Conservation (phyloP, 2,797 vertebrate genomes). For the Tragelaphus eurycerus region DNA sequence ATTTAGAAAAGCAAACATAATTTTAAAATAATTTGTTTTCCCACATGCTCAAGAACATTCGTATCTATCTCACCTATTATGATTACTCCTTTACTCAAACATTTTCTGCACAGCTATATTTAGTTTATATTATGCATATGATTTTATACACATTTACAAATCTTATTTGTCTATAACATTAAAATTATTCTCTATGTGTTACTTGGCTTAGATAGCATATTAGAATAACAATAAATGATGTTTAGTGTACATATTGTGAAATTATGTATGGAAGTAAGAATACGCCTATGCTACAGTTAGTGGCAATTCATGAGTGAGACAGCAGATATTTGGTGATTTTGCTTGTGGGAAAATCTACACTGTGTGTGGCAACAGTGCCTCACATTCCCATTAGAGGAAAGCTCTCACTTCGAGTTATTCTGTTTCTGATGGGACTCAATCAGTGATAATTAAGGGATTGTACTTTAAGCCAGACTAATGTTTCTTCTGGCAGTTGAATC, state of each 20-base stretch:
- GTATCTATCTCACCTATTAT: not conserved
- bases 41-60: not conserved
- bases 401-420: not conserved
- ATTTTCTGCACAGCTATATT: not conserved
- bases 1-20: not conserved
- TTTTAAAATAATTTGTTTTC: not conserved
- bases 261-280: not conserved
- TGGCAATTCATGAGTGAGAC: not conserved
- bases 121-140: not conserved
- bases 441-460: not conserved
- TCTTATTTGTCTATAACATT: not conserved
- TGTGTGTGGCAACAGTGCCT: not conserved
- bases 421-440: not conserved
- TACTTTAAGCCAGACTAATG: not conserved
- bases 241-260: not conserved
- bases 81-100: not conserved
- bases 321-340: not conserved
- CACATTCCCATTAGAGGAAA: not conserved
- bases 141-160: not conserved
- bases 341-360: not conserved
- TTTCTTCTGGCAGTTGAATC: not conserved
- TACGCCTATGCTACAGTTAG: not conserved
- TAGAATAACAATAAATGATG: not conserved
- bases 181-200: not conserved
- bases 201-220: not conserved